Evolutionary conservation across 2,113 vertebrate species (phyloP), one percentile per base, ranked within the genome.

Genomic region (Takifugu bimaculatus): DNA sequence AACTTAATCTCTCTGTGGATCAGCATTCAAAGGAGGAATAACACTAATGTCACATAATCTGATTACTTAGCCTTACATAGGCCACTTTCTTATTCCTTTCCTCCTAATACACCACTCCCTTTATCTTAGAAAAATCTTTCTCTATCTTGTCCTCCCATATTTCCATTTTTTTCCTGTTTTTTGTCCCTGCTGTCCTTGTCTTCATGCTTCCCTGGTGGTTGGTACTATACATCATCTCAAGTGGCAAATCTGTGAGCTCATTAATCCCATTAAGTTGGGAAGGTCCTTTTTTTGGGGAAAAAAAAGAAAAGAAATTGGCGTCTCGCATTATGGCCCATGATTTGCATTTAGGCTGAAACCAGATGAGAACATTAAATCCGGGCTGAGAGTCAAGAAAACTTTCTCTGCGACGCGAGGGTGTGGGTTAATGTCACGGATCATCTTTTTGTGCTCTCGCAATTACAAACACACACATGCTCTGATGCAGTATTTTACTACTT

Each of bases 321-420:
- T 78, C 82, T 88, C 84, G 83, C 79, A 77, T 63, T 68, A 50
- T 71, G 70, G 65, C 82, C 77, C 61, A 61, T 79, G 56, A 80
- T 87, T 88, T 87, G 85, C 83, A 88, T 88, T 84, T 78, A 82
- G 82, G 82, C 81, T 87, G 70, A 77, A 83, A 72, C 67, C 74
- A 72, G 75, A 50, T 43, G 52, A 51, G 79, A 70, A 67, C 78
- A 67, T 75, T 81, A 69, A 83, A 83, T 84, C 75, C 79, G 79
- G 69, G 85, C 84, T 83, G 80, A 67, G 55, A 68, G 65, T 53
- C 52, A 47, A 57, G 77, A 75, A 63, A 79, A 70, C 57, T 74
- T 77, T 79, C 68, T 39, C 67, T 74, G 73, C 62, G 10, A 68
- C 76, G 65, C 0, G 51, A 69, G 39, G 20, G 20, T 20, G 20